These are phyloP conservation scores for Gambelia wislizenii DNA, from an alignment of 2,797 vertebrate species.

Conservation along the genomic window DNA sequence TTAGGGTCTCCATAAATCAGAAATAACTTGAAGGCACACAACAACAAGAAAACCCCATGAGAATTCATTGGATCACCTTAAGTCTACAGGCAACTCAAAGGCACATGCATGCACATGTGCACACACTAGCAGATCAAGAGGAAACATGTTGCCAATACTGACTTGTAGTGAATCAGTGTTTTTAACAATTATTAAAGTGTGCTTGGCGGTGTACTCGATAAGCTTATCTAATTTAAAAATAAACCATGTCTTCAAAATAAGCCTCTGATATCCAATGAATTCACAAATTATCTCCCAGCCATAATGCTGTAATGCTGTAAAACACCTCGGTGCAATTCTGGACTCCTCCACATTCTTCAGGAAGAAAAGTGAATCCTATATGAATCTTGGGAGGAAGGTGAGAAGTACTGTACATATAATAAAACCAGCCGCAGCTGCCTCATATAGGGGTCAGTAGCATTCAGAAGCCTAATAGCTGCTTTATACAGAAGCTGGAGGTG, in stretches of 20 bases:
- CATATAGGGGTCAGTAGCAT: not conserved
- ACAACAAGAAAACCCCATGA: too few relatives aligned
- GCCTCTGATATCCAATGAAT: slow-evolving; percentile 45
- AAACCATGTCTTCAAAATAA: slow-evolving; percentile 31
- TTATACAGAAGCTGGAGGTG: slow-evolving; percentile 17
- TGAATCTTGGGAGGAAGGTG: not conserved
- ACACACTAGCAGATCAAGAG: not conserved
- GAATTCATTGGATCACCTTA: too few relatives aligned
- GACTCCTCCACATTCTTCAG: slow-evolving; percentile 28
- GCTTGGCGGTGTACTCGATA: slow-evolving; percentile 28
- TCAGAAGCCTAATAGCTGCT: slow-evolving; percentile 19
- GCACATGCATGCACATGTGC: too few relatives aligned
- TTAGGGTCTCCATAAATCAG: too few relatives aligned
- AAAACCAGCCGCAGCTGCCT: slow-evolving; percentile 32
- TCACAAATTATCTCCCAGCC: slow-evolving; percentile 34
- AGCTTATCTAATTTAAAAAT: slow-evolving; percentile 49
- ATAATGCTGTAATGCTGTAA: slow-evolving; percentile 31
- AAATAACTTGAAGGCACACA: too few relatives aligned
- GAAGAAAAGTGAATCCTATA: not conserved
- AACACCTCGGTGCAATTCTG: slow-evolving; percentile 43
- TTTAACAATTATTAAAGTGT: slow-evolving; percentile 35
- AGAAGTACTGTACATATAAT: slow-evolving; percentile 20
- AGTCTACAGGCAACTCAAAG: too few relatives aligned
- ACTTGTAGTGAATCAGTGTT: slow-evolving; percentile 19
- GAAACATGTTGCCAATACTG: not conserved